These are phyloP conservation scores for Scophthalmus maximus DNA, from an alignment of 2,113 vertebrate species.

Conservation along the genomic window DNA sequence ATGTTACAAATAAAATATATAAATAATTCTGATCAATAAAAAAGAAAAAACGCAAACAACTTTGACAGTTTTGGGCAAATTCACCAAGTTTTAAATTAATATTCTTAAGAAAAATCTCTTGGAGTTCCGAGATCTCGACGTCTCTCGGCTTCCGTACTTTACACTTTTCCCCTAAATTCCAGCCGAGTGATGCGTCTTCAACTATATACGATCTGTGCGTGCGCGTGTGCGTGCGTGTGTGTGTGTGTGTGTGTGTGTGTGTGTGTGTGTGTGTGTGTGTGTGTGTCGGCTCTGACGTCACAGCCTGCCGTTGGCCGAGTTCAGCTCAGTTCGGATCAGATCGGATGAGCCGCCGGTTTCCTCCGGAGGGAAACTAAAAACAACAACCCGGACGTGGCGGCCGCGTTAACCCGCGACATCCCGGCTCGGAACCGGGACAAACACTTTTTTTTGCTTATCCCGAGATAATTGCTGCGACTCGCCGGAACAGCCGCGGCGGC, in stretches of 20 bases:
- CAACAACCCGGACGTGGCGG: no score
- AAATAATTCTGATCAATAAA: no score
- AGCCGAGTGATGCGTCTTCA: background rate
- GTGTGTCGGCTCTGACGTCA: constrained; percentile 62
- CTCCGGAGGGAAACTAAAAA: background rate
- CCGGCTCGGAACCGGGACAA: background rate
- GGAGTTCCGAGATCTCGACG: no score
- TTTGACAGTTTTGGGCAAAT: no score
- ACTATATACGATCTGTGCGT: constrained; percentile 20
- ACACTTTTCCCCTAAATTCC: background rate
- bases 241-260: background rate
- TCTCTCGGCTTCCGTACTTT: background rate
- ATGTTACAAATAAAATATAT: no score
- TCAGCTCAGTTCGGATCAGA: constrained; percentile 34
- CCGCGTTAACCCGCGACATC: background rate
- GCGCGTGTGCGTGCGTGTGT: background rate
- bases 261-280: constrained; percentile 19
- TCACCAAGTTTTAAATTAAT: no score
- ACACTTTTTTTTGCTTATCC: background rate
- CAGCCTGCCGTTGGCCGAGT: constrained; percentile 62
- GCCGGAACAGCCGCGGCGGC: background rate
- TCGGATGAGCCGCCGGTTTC: background rate
- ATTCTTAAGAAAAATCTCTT: no score
- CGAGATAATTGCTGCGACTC: background rate
- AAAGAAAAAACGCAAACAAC: no score